Evolutionary conservation across 2,113 vertebrate species (phyloP), one percentile per base, ranked within the genome.

Genomic region (Oxygymnocypris stewartii): DNA sequence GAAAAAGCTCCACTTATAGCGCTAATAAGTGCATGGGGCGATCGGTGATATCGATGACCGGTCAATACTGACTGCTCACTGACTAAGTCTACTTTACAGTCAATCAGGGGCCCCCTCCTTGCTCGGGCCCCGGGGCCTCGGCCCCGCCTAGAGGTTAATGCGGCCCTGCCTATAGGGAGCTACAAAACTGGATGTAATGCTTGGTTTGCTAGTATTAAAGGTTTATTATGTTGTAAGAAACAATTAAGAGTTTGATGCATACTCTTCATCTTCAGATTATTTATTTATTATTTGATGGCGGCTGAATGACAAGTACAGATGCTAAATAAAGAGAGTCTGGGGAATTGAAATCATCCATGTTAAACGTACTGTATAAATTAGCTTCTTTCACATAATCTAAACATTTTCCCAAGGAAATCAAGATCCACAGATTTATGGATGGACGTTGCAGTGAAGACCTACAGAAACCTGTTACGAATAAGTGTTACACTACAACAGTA

Each of bases 291-390:
- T n/a, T n/a, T 79, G 42, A 47, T 76, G 71, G 20, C 8, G 37
- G 54, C 40, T 37, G 37, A 65, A 65, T 81, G 79, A 81, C 79
- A 81, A 65, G 79, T 18, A 54, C 79, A 81, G 79, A 81, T 81
- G 79, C 14, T 81, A 65, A 44, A 81, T 28, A n/a, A 42, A 63
- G 37, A 61, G 57, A 65, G 79, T 47, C 79, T 81, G 40, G 79
- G 79, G 79, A 81, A 65, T 65, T 80, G 20, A 80, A 63, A 63
- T 40, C 78, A 81, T 18, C 79, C 79, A 25, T 76, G 79, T 47
- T 44, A 25, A 81, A 18, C n/a, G 7, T 28, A 49, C 74, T 76
- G 13, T 28, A 81, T 65, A 81, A 47, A 65, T 44, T 40, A 16
- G 8, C 54, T 61, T 40, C 78, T 79, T 59, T 57, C 78, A 14